phyloP scores from a whole-genome alignment of 2,113 vertebrate genomes.

The Microtus oregoni region DNA sequence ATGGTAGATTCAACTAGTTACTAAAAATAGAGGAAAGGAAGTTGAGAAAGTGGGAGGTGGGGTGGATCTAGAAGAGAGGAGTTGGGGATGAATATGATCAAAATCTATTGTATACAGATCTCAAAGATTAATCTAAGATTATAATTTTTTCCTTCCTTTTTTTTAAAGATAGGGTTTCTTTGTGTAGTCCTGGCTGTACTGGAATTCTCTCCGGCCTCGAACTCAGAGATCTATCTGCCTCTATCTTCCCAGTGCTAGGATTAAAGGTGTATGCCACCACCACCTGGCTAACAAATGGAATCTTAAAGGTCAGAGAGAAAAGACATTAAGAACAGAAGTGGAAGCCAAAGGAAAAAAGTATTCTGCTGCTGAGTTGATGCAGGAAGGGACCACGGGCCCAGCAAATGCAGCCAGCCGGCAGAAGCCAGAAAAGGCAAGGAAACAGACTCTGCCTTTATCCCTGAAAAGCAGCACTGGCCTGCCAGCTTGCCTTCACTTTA shows the following conservation, averaged over 20 bases:
- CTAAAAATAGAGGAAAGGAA: neutral
- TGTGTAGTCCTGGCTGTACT: neutral
- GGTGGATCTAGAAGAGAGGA: neutral
- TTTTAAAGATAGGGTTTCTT: neutral
- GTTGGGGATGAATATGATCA: neutral
- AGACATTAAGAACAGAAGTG: neutral
- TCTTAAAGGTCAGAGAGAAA: neutral
- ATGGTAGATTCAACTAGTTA: neutral
- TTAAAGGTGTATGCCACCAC: neutral
- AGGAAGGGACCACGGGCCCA: neutral
- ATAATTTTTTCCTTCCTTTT: neutral
- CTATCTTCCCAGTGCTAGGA: neutral
- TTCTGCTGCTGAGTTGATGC: neutral
- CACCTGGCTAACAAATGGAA: neutral
- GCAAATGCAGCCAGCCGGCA: neutral
- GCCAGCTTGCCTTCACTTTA: conserved; percentile 34
- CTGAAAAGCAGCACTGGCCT: neutral
- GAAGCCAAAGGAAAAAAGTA: neutral
- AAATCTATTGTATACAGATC: neutral
- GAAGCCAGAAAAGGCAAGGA: neutral
- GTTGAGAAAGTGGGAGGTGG: neutral
- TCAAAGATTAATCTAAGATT: too few relatives aligned
- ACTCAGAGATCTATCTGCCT: neutral
- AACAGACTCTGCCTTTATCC: neutral
- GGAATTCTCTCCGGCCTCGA: neutral